Conservation (phyloP, 2,888 invertebrate genomes). For the Villa cingulata region DNA sequence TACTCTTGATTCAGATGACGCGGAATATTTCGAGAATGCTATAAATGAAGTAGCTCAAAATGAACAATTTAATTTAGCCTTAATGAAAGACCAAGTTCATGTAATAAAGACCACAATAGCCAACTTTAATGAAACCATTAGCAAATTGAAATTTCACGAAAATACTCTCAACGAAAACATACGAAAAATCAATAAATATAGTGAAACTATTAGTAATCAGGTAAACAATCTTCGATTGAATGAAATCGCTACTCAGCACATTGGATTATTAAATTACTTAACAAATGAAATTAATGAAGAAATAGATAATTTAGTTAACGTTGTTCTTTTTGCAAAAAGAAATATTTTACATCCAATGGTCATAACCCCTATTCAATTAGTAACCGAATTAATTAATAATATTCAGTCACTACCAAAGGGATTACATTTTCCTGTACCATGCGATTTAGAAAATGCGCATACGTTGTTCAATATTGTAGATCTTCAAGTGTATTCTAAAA, state of each 20-base stretch:
- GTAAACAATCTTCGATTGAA: neutral
- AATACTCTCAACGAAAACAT: constrained; percentile 14
- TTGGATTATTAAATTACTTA: constrained; percentile 11
- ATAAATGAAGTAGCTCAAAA: constrained; percentile 12
- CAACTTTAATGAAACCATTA: constrained; percentile 14
- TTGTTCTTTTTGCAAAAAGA: constrained; percentile 10
- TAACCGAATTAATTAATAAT: neutral
- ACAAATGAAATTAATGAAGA: constrained; percentile 11
- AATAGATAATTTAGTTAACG: constrained; percentile 9
- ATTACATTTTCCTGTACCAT: neutral
- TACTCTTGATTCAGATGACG: constrained; percentile 10
- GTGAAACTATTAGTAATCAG: neutral
- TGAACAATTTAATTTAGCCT: constrained; percentile 9
- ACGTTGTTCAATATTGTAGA: neutral
- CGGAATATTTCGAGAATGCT: constrained; percentile 11
- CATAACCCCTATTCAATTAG: neutral
- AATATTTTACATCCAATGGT: neutral
- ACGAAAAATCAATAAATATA: constrained; percentile 8
- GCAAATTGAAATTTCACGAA: constrained; percentile 12
- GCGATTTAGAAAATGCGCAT: neutral
- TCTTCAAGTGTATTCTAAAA: too few relatives aligned
- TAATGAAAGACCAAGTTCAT: constrained; percentile 16
- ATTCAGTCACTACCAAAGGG: neutral
- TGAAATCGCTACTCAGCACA: constrained; percentile 7
- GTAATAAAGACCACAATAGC: constrained; percentile 12